Base-by-base conservation (phyloP, 1,140 invertebrate species). In the Camponotus floridanus region DNA sequence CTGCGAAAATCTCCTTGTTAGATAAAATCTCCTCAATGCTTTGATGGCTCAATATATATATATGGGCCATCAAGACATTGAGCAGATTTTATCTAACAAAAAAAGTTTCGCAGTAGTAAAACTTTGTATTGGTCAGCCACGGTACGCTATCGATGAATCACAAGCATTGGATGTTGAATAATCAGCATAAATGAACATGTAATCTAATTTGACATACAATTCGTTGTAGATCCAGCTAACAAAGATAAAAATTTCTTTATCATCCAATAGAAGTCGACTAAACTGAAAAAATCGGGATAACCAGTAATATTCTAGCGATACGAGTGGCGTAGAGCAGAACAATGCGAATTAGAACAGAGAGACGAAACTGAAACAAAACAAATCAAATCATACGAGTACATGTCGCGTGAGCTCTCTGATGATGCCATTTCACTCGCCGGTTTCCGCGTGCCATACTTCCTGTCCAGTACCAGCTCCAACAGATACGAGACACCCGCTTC, bases 351-450 rank as follows among this genome's bases (percentile, higher is more conserved):
- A 59, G 45, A 42, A n/a, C 6, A 64, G 4, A 83, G 76, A 86
- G 67, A 86, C 57, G 87, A 74, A 90, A 70, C 67, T 83, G 91
- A 92, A 93, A 91, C 89, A 91, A 94, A 51, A 93, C 92, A 93
- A 94, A 93, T 91, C 92, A 93, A 94, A 93, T 92, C 95, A 92
- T 96, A 97, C 26, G 26, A 26, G 26, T 26, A 26, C 97, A 95
- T 97, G 96, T 93, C 97, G 96, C 92, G 98, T 97, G 61, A 98
- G 96, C 94, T 98, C 97, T 81, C 96, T 94, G 59, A 98, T 97
- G 95, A 98, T 98, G 79, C 98, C 98, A 94, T 98, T 98, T 98
- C 98, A 98, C 89, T 97, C 96, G 61, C 97, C 97, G 70, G 96
- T 97, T 86, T 95, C 96, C 85, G 95, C 61, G 96, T 97, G 13